Evolutionary conservation across 1,140 invertebrate genomes (phyloP), one percentile per base, ranked within the genome.

Genomic region (Sinonovacula constricta): DNA sequence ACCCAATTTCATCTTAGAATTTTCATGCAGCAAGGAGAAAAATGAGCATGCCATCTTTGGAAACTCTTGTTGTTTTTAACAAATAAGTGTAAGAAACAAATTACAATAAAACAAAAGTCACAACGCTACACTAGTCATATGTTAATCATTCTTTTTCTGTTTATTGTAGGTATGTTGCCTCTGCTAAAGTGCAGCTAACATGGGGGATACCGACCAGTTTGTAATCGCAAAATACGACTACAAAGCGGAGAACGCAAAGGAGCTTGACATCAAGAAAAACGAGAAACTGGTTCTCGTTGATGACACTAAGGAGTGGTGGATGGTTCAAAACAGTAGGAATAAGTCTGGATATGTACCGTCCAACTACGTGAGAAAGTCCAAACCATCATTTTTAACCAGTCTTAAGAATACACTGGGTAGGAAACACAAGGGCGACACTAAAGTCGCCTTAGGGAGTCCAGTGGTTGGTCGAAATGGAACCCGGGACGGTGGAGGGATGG

Each of bases 141-240:
- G n/a, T n/a, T n/a, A n/a, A n/a, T n/a, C n/a, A n/a, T n/a, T n/a
- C n/a, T n/a, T n/a, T n/a, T n/a, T n/a, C n/a, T n/a, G n/a, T n/a
- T n/a, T n/a, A n/a, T n/a, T n/a, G n/a, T n/a, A n/a, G n/a, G n/a
- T n/a, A n/a, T n/a, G n/a, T n/a, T n/a, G n/a, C n/a, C n/a, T n/a
- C n/a, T n/a, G n/a, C n/a, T n/a, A n/a, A n/a, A n/a, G n/a, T n/a
- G 39, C 54, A 30, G 26, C 49, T 22, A 85, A 80, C 39, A 88
- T 86, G 82, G 85, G 81, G n/a, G 87, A 88, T 33, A 85, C 86
- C 68, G 76, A 82, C 53, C 81, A 83, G 26, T 75, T 83, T 30
- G 97, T 99, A 85, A 95, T 99, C 85, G 98, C 98, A 74, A 99
- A 99, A 91, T 99, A 99, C 92, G 98, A 99, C 92, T 99, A 99